These are phyloP conservation scores for Perdita meconis DNA, from an alignment of 2,888 invertebrate species.

Conservation along the genomic window DNA sequence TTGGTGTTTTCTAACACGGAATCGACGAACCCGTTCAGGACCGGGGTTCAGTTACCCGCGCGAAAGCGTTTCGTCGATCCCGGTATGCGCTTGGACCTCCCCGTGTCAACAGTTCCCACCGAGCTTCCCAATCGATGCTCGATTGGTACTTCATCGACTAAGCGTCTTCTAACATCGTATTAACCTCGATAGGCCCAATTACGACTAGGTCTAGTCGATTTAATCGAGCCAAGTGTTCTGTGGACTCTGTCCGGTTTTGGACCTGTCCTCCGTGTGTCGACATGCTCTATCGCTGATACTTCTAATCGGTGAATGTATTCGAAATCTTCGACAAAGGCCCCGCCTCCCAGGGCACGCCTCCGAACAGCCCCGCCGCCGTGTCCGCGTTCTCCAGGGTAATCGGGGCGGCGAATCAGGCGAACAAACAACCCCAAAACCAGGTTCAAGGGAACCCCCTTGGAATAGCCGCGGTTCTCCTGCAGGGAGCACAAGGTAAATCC, in stretches of 20 bases:
- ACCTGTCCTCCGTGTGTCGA: neutral
- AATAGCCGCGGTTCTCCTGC: conserved; percentile 83
- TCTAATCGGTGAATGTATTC: conserved; percentile 55
- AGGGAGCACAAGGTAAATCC: conserved; percentile 84
- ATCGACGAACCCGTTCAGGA: neutral
- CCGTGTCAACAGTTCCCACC: no score
- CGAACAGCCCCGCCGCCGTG: conserved; percentile 79
- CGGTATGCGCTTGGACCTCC: neutral
- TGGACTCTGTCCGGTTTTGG: conserved; percentile 37
- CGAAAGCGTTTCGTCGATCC: no score
- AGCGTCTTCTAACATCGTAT: neutral
- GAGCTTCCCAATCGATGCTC: neutral
- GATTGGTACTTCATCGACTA: neutral
- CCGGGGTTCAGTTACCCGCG: neutral
- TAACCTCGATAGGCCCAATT: conserved; percentile 48
- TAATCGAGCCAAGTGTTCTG: conserved; percentile 32
- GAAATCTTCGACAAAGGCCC: conserved; percentile 72
- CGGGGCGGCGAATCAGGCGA: conserved; percentile 73
- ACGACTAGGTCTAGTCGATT: conserved; percentile 55
- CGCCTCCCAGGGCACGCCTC: conserved; percentile 80
- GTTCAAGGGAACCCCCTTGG: conserved; percentile 79
- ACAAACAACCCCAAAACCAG: conserved; percentile 64
- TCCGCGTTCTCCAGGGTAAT: conserved; percentile 81
- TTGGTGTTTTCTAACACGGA: neutral
- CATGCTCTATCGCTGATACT: conserved; percentile 15